Evolutionary conservation across 1,140 invertebrate genomes (phyloP).

Genomic region (Calliphora vicina): DNA sequence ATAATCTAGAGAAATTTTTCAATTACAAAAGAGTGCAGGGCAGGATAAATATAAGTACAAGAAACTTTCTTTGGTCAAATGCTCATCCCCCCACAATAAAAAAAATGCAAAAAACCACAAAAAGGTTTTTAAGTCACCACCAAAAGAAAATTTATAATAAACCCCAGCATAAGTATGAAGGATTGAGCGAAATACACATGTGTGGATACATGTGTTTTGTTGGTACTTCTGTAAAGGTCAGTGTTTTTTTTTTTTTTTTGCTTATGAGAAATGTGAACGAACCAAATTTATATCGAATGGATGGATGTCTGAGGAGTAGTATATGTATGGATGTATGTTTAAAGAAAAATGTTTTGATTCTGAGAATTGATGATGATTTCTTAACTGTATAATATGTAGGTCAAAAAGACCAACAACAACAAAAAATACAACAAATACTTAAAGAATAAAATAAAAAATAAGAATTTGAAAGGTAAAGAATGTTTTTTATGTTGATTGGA

Average conservation of each 20-base stretch:
- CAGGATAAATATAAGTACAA: background rate
- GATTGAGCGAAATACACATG: background rate
- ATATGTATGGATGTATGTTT: background rate
- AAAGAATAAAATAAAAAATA: background rate
- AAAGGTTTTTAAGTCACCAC: background rate
- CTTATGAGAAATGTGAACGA: background rate
- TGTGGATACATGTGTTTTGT: too few relatives aligned
- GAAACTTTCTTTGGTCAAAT: background rate
- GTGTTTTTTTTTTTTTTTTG: background rate
- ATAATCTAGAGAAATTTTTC: background rate
- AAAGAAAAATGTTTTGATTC: background rate
- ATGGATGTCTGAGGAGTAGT: background rate
- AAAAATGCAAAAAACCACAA: background rate
- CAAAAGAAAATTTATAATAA: background rate
- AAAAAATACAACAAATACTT: background rate
- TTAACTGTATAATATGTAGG: slow-evolving; percentile 13
- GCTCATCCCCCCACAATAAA: background rate
- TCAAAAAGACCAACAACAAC: background rate
- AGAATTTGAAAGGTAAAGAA: background rate
- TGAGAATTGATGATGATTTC: background rate
- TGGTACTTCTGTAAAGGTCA: background rate
- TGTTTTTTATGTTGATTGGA: background rate
- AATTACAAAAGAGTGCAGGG: background rate
- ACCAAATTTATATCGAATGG: background rate
- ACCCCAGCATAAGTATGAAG: background rate